Percentiles rank a stretch among this genome's conserved stretches.
Conservation (phyloP, 1,140 invertebrate genomes). For the Cyclina sinensis region DNA sequence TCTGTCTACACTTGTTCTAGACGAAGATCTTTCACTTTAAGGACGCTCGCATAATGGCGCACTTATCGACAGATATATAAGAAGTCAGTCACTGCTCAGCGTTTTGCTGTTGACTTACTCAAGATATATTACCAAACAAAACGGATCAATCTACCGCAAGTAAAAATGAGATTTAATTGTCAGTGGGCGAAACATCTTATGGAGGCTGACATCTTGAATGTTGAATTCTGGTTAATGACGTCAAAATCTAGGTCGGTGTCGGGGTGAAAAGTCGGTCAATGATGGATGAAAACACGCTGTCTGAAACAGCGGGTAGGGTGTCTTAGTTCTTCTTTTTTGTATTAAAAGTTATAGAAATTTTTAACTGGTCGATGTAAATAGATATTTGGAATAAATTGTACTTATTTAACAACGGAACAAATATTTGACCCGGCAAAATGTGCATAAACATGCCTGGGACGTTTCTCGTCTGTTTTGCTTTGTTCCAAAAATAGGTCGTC, state of each 20-base stretch:
- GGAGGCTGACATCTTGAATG: conserved; percentile 75
- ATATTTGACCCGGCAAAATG: conserved; percentile 51
- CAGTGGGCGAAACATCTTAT: conserved; percentile 48
- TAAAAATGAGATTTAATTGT: neutral
- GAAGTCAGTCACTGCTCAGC: too few relatives aligned
- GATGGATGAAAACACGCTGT: conserved; percentile 70
- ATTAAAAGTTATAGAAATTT: conserved; percentile 35
- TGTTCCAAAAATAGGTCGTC: conserved; percentile 71
- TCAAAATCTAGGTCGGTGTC: conserved; percentile 64
- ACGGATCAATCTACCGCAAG: neutral
- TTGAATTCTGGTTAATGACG: conserved; percentile 63
- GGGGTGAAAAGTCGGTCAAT: conserved; percentile 73
- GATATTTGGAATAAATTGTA: neutral
- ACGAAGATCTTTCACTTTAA: too few relatives aligned
- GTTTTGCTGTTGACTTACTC: neutral
- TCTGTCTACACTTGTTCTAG: too few relatives aligned
- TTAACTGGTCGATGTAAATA: neutral
- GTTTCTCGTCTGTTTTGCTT: conserved; percentile 65
- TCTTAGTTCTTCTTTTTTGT: conserved; percentile 44
- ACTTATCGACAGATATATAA: too few relatives aligned
- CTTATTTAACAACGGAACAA: neutral
- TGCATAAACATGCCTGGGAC: conserved; percentile 60
- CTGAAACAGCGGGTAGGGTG: conserved; percentile 63
- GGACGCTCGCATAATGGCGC: too few relatives aligned
- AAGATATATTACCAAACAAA: neutral